Evolutionary conservation across 2,797 vertebrate species (phyloP), one percentile per base, ranked within the genome.

Genomic region (Adrianichthys oophorus): DNA sequence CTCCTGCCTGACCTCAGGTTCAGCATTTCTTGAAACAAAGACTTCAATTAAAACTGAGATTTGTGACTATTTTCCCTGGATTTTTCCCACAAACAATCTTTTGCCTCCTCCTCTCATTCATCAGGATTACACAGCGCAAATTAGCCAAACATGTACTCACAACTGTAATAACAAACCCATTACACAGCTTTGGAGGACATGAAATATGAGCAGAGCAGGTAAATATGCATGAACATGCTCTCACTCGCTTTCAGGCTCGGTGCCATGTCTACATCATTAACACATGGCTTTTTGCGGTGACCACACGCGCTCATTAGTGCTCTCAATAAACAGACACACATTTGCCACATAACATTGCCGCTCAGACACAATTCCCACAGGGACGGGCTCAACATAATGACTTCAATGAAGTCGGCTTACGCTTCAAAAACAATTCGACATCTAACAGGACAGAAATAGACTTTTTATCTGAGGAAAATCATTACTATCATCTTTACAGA

Each of bases 1-100:
- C 75, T 85, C 70, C 53, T 37, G 53, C 51, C 69, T 64, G 84
- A 86, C 78, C 79, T 59, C 15, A 0, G 85, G 86, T 86, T 81
- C 3, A 5, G 6, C 60, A 37, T 68, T 59, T 32, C 68, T 60
- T 56, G 74, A 76, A 76, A 66, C 62, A 63, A 72, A 77, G 62
- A 83, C 17, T 52, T 55, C 49, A 55, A 58, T 53, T 48, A 67
- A 68, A 84, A 84, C 73, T 79, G 26, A 12, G 3, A 32, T 19
- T 24, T 80, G 69, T 56, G 70, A 53, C 60, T 57, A 21, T 66
- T 59, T 76, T 72, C 53, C 70, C 68, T 47, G 32, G 56, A 72
- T 71, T 78, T 3, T 59, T 48, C 1, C 15, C 48, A 64, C 60
- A 41, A 40, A 32, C 52, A 63, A 52, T 55, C 41, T 10, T 55